Evolutionary conservation across 2,797 vertebrate genomes (phyloP).

Genomic region (Cryptoprocta ferox): DNA sequence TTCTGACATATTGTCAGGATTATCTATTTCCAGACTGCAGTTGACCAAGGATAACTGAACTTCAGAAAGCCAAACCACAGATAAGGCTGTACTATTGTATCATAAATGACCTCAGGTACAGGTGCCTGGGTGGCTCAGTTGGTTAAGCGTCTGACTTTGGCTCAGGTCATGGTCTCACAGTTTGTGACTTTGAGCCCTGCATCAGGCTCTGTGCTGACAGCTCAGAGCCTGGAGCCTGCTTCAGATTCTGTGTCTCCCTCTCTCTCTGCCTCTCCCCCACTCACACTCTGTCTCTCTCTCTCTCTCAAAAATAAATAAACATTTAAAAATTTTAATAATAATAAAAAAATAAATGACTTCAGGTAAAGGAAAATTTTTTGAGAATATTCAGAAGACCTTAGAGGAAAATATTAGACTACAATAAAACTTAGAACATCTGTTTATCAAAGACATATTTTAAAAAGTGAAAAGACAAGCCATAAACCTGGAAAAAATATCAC

Average conservation of each 20-base stretch:
- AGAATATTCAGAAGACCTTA: slow-evolving; percentile 13
- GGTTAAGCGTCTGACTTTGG: too few relatives aligned
- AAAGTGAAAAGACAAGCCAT: slow-evolving; percentile 3
- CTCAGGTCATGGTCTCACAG: too few relatives aligned
- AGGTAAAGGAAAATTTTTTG: slow-evolving; percentile 24
- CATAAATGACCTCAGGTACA: neutral
- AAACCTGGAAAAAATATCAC: neutral
- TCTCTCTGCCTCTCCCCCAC: too few relatives aligned
- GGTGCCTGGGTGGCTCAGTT: too few relatives aligned
- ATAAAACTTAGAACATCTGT: slow-evolving; percentile 51
- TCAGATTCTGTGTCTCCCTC: too few relatives aligned
- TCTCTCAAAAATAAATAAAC: too few relatives aligned
- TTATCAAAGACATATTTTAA: slow-evolving; percentile 41
- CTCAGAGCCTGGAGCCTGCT: too few relatives aligned
- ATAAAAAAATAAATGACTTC: neutral
- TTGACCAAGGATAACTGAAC: neutral
- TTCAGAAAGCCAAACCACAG: neutral
- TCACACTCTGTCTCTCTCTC: too few relatives aligned
- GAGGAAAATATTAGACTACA: neutral
- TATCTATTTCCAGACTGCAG: neutral
- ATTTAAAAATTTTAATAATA: too few relatives aligned
- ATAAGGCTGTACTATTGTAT: neutral
- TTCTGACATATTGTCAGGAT: neutral
- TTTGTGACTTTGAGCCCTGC: too few relatives aligned
- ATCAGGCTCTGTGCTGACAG: too few relatives aligned